Conservation (phyloP, 2,113 vertebrate species). For the Menidia beryllina region DNA sequence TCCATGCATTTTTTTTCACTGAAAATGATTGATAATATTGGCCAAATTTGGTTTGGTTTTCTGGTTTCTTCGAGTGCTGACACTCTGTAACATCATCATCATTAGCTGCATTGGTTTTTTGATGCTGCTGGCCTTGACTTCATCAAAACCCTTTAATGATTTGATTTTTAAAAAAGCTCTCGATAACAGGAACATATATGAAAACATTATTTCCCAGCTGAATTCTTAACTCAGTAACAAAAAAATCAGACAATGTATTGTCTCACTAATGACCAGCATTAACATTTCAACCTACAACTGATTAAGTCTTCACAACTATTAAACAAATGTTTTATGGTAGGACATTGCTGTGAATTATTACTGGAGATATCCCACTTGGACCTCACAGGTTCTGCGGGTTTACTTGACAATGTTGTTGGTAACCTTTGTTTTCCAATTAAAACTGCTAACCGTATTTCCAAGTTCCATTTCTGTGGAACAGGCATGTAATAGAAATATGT, state of each 20-base stretch:
- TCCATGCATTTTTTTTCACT: not conserved
- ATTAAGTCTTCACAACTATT: not conserved
- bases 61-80: not conserved
- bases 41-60: not conserved
- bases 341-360: too few species aligned
- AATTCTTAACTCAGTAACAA: not conserved
- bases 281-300: not conserved
- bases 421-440: not conserved
- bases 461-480: conserved; percentile 10
- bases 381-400: too few species aligned
- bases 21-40: not conserved
- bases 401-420: conserved; percentile 4
- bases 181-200: too few species aligned
- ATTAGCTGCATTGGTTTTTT: too few species aligned
- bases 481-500: not conserved
- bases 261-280: not conserved
- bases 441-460: not conserved
- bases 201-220: not conserved
- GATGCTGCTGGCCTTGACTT: too few species aligned
- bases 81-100: too few species aligned
- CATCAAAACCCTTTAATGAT: too few species aligned
- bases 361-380: too few species aligned
- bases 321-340: too few species aligned
- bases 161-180: too few species aligned
- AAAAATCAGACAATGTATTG: not conserved